Evolutionary conservation across 2,797 vertebrate genomes (phyloP).

Genomic region (Lagocephalus sceleratus): DNA sequence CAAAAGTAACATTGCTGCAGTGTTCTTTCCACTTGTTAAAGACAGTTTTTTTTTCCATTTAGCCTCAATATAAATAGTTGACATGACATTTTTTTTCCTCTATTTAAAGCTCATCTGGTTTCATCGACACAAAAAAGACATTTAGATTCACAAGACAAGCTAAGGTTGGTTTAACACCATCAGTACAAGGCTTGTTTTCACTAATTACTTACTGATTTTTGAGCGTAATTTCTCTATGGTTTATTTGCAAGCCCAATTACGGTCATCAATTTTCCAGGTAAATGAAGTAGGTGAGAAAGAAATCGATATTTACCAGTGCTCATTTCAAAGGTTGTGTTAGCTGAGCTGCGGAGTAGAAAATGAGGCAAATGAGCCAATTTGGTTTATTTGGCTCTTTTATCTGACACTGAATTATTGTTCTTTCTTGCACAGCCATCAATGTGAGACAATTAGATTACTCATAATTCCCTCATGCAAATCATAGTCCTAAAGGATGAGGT

Average conservation of each 20-base stretch:
- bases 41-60: no score
- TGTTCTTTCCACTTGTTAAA: no score
- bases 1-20: no score
- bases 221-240: slow-evolving; percentile 7
- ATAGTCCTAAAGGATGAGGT: no score
- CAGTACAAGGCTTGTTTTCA: background rate
- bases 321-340: slow-evolving; percentile 15
- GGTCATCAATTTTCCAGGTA: slow-evolving; percentile 39
- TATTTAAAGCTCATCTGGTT: no score
- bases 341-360: slow-evolving; percentile 4
- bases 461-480: no score
- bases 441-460: background rate
- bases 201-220: background rate
- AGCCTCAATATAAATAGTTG: no score
- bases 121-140: slow-evolving; percentile 5
- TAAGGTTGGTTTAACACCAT: slow-evolving; percentile 23
- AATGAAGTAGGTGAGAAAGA: slow-evolving; percentile 34
- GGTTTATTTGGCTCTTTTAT: slow-evolving; percentile 8
- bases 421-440: background rate
- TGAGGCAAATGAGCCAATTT: slow-evolving; percentile 4
- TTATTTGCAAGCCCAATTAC: slow-evolving; percentile 56
- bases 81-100: no score
- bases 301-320: slow-evolving; percentile 18
- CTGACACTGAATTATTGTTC: slow-evolving; percentile 1
- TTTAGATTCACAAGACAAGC: slow-evolving; percentile 40